Evolutionary conservation across 2,113 vertebrate genomes (phyloP).

Genomic region (Oryzias javanicus): DNA sequence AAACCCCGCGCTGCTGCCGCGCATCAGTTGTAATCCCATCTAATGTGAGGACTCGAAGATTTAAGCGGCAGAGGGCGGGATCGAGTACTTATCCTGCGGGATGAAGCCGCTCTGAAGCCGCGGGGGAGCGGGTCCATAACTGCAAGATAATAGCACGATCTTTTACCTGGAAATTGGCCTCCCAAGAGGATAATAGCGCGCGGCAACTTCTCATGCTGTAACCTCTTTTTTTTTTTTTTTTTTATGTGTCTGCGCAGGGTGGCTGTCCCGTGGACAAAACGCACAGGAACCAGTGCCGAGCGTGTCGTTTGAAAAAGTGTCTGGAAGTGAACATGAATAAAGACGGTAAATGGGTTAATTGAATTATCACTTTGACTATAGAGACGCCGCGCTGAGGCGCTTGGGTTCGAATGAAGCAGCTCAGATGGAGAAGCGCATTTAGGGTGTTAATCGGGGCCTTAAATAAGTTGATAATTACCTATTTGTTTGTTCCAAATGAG

Average conservation of each 20-base stretch:
- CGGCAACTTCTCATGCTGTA: conserved; percentile 24
- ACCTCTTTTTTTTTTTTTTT: background rate
- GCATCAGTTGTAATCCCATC: conserved; percentile 81
- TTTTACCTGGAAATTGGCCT: conserved; percentile 71
- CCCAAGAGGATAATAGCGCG: conserved; percentile 56
- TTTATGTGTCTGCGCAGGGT: conserved; percentile 80
- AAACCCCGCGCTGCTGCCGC: conserved; percentile 61
- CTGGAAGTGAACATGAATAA: conserved; percentile 99
- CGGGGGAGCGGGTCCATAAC: conserved; percentile 65
- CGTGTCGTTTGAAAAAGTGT: conserved; percentile 98
- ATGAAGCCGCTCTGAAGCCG: conserved; percentile 62
- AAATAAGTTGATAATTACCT: conserved; percentile 31
- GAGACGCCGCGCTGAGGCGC: conserved; percentile 22
- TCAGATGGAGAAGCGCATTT: conserved; percentile 11
- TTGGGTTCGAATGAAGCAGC: conserved; percentile 16
- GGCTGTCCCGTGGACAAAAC: conserved; percentile 99
- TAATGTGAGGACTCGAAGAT: conserved; percentile 73
- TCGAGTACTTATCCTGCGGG: conserved; percentile 54
- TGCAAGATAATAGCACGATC: conserved; percentile 67
- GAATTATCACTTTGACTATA: conserved; percentile 45
- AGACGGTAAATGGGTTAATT: conserved; percentile 86
- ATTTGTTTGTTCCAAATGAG: conserved; percentile 11
- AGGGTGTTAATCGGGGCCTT: conserved; percentile 22
- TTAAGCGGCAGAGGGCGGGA: conserved; percentile 76
- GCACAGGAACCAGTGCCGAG: conserved; percentile 97